A percentile compares a stretch with the other conserved stretches of the same genome.
Evolutionary conservation across 2,797 vertebrate genomes (phyloP).

Genomic region (Meda fulgida): DNA sequence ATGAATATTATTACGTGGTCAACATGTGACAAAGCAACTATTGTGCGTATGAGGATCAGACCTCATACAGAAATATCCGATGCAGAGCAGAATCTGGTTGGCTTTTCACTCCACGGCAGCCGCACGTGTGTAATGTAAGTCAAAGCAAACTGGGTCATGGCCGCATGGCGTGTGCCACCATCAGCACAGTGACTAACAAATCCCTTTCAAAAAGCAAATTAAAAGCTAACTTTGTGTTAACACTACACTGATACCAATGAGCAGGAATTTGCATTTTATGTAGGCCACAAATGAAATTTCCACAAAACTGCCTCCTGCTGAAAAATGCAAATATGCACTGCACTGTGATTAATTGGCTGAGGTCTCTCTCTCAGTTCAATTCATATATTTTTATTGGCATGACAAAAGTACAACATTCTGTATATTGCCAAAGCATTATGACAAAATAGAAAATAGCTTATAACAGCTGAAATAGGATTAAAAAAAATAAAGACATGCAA

Average conservation of each 20-base stretch:
- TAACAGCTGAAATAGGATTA: background rate
- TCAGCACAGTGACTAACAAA: background rate
- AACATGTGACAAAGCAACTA: background rate
- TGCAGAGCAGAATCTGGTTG: background rate
- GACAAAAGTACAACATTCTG: background rate
- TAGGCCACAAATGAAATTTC: background rate
- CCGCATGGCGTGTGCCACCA: background rate
- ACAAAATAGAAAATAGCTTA: background rate
- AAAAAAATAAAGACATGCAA: background rate
- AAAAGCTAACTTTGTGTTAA: constrained; percentile 27
- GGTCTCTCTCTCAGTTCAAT: background rate
- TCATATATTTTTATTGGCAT: background rate
- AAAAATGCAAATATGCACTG: constrained; percentile 25
- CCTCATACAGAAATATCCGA: background rate
- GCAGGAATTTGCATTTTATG: constrained; percentile 38
- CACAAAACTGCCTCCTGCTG: background rate
- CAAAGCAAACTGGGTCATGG: constrained; percentile 27
- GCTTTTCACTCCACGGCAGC: background rate
- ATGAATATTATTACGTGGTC: background rate
- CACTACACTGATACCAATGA: background rate
- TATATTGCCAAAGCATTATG: background rate
- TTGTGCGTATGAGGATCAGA: background rate
- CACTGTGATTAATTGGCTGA: background rate
- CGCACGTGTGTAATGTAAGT: background rate
- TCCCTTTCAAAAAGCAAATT: constrained; percentile 12